phyloP scores from a whole-genome alignment of 2,113 vertebrate species.

The Catharus fuscescens region DNA sequence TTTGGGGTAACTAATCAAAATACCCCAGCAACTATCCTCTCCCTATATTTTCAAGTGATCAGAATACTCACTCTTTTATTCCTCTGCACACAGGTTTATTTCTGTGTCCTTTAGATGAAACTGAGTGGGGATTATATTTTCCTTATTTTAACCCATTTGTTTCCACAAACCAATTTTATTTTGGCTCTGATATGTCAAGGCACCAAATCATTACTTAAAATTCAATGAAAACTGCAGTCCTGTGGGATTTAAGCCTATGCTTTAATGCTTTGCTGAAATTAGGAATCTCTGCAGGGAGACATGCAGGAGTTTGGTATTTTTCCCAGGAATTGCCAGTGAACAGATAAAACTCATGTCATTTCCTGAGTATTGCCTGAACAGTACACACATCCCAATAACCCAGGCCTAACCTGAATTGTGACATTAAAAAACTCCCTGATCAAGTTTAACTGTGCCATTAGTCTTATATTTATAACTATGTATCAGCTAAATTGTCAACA shows the following conservation, averaged over 20 bases:
- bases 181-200: background rate
- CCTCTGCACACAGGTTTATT: background rate
- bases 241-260: background rate
- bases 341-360: background rate
- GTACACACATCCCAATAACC: background rate
- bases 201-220: background rate
- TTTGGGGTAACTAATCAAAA: background rate
- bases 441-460: background rate
- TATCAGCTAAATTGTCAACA: background rate
- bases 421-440: background rate
- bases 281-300: background rate
- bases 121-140: background rate
- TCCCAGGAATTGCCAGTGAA: background rate
- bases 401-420: background rate
- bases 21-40: background rate
- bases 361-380: background rate
- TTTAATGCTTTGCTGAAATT: background rate
- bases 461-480: background rate
- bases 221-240: background rate
- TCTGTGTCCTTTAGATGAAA: background rate
- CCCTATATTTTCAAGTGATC: background rate
- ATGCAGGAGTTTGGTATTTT: background rate
- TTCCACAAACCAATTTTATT: background rate
- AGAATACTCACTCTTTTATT: background rate
- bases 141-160: background rate